phyloP scores from a whole-genome alignment of 2,797 vertebrate genomes.

The Crypturellus tataupa region DNA sequence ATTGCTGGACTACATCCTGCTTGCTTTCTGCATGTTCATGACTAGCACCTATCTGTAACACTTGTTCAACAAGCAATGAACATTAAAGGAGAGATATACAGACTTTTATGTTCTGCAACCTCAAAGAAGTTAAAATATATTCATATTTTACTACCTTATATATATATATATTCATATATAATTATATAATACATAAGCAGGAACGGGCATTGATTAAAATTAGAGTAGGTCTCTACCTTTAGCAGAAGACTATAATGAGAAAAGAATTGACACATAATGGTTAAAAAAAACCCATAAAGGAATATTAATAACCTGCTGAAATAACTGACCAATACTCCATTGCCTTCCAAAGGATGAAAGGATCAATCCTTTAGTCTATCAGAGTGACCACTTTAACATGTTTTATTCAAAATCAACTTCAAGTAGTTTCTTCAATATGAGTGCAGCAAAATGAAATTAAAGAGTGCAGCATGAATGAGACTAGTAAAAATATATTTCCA shows the following conservation, averaged over 20 bases:
- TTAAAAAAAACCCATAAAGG: background rate
- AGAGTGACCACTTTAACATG: background rate
- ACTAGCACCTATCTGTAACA: background rate
- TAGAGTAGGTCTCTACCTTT: background rate
- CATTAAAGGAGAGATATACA: background rate
- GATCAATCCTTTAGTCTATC: background rate
- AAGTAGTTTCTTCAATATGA: background rate
- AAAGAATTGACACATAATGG: background rate
- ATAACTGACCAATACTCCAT: background rate
- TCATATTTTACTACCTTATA: background rate
- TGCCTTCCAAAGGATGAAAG: accelerated
- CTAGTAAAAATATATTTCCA: background rate
- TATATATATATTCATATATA: too few species aligned
- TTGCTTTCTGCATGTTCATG: background rate
- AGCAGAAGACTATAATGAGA: background rate
- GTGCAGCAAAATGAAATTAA: background rate
- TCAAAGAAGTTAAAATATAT: background rate
- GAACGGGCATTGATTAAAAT: background rate
- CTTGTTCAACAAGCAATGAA: background rate
- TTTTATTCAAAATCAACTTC: background rate
- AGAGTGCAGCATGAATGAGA: background rate
- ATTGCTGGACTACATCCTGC: background rate
- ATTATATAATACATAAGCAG: too few species aligned
- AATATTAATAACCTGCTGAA: background rate
- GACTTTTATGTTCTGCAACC: background rate